Evolutionary conservation across 2,888 invertebrate species (phyloP).

Genomic region (Catocala fraxini): DNA sequence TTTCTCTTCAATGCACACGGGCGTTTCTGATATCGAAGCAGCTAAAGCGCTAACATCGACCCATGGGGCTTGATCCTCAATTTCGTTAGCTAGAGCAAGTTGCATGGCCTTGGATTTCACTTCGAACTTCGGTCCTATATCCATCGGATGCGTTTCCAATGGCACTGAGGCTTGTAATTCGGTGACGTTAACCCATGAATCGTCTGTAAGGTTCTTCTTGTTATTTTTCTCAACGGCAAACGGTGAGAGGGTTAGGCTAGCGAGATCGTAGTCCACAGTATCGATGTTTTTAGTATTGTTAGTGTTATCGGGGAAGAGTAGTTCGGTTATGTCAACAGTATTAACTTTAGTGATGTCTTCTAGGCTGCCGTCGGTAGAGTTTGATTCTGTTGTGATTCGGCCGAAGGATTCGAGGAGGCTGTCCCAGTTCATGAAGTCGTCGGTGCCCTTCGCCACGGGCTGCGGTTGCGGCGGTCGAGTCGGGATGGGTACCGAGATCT

Average conservation of each 20-base stretch:
- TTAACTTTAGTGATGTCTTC: slow-evolving; percentile 72
- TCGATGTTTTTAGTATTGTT: slow-evolving; percentile 64
- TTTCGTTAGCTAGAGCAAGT: slow-evolving; percentile 91
- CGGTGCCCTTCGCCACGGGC: slow-evolving; percentile 46
- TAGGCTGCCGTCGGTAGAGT: slow-evolving; percentile 76
- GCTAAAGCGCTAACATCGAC: slow-evolving; percentile 91
- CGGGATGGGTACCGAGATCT: slow-evolving; percentile 34
- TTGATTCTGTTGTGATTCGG: slow-evolving; percentile 80
- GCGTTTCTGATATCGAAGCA: slow-evolving; percentile 89
- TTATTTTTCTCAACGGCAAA: slow-evolving; percentile 66
- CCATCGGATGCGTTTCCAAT: slow-evolving; percentile 34
- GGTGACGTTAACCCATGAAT: slow-evolving; percentile 68
- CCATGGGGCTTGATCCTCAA: slow-evolving; percentile 92
- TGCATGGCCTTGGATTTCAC: slow-evolving; percentile 88
- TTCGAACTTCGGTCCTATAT: slow-evolving; percentile 61
- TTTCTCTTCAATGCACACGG: slow-evolving; percentile 89
- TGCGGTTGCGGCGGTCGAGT: slow-evolving; percentile 24
- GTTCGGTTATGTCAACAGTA: slow-evolving; percentile 77
- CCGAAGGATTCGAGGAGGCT: slow-evolving; percentile 81
- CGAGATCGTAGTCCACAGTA: slow-evolving; percentile 74
- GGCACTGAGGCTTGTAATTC: slow-evolving; percentile 62
- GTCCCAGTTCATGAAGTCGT: slow-evolving; percentile 80
- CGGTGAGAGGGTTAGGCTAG: slow-evolving; percentile 66
- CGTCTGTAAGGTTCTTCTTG: slow-evolving; percentile 56
- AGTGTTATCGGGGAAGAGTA: slow-evolving; percentile 74